Base-by-base conservation (phyloP, 1,140 invertebrate species). In the Hylyphantes graminicola region DNA sequence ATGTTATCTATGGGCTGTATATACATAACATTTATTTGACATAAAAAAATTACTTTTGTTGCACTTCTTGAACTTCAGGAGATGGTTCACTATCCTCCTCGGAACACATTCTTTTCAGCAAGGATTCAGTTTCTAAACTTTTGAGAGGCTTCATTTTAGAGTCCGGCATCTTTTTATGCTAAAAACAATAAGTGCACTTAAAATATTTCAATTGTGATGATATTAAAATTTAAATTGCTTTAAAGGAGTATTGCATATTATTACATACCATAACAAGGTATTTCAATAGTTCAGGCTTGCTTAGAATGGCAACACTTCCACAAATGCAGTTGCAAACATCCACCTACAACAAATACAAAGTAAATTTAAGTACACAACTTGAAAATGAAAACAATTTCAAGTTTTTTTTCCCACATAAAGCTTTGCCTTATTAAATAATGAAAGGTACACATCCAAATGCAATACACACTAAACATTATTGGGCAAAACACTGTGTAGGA, bases 231-330 rank as follows among this genome's bases (percentile, higher is more conserved):
- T 9, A 7, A 9, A n/a, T 19, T 15, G 19, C 2, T 51, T 77
- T n/a, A 11, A 63, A 35, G 35, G 35, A 35, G 2, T 35, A 35
- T 35, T 35, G 35, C 2, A 5, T 35, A 35, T 35, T 35, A 11
- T n/a, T 15, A 57, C 87, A 87, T 87, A 89, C 89, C 88, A 89
- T 89, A 50, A 90, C 74, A 17, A 89, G 54, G 76, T 89, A 87
- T 64, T 88, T 87, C 65, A 89, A 77, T 79, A 89, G 88, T 73
- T 86, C 86, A 10, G 89, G 89, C 59, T 88, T 87, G 55, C 88
- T 88, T 9, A 89, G 83, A 48, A 89, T 86, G 10, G 89, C 87
- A 11, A 89, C 85, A 70, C 87, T 88, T 15, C 87, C 86, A 84
- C 89, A 88, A 75, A 88, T 89, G 86, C 64, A 86, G 81, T 76